These are phyloP conservation scores for Chouioia cunea DNA, from an alignment of 2,888 invertebrate genomes.

Conservation along the genomic window DNA sequence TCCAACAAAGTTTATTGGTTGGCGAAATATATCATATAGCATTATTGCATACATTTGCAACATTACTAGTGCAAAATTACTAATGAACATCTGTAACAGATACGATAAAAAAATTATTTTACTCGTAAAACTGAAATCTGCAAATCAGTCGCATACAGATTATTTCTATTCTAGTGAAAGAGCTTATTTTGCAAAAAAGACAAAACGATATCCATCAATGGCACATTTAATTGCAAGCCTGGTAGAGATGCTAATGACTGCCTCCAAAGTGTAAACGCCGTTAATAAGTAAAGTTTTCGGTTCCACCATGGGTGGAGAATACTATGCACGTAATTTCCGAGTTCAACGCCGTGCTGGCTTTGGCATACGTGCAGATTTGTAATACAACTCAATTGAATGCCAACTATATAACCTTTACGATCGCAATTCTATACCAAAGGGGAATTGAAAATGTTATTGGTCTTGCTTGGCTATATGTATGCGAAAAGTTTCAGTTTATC, in stretches of 20 bases:
- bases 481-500: too few relatives aligned
- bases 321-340: conserved; percentile 14
- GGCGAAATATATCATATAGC: too few relatives aligned
- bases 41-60: too few relatives aligned
- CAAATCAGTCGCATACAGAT: too few relatives aligned
- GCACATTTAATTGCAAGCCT: conserved; percentile 13
- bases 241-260: conserved; percentile 17
- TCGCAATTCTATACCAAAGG: not conserved
- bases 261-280: conserved; percentile 13
- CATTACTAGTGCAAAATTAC: too few relatives aligned
- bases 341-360: not conserved
- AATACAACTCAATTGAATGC: conserved; percentile 9
- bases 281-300: conserved; percentile 43
- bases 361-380: not conserved
- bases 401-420: not conserved
- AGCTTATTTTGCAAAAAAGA: too few relatives aligned
- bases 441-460: not conserved
- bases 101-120: too few relatives aligned
- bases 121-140: too few relatives aligned
- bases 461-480: not conserved
- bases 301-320: not conserved
- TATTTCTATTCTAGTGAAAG: too few relatives aligned
- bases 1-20: too few relatives aligned
- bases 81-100: too few relatives aligned
- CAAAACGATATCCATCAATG: conserved; percentile 25